These are phyloP conservation scores for Atopsyche davidsoni DNA, from an alignment of 1,140 invertebrate genomes.

Conservation along the genomic window DNA sequence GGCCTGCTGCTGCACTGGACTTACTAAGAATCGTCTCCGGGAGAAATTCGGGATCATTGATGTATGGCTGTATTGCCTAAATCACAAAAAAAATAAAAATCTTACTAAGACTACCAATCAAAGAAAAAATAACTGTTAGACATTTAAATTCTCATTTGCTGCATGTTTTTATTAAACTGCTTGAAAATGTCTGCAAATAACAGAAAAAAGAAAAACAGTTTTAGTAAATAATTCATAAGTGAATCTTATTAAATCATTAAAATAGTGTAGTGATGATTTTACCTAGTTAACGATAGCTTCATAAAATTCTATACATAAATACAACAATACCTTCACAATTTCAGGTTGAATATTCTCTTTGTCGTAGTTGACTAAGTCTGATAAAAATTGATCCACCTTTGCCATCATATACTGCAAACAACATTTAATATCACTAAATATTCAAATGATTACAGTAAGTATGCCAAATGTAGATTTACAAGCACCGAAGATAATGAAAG, in stretches of 20 bases:
- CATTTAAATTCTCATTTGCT: no score
- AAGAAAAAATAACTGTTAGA: no score
- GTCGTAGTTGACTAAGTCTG: slow-evolving; percentile 81
- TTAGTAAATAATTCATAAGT: neutral
- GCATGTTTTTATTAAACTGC: neutral
- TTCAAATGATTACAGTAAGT: neutral
- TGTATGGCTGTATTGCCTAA: slow-evolving; percentile 36
- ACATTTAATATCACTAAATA: slow-evolving; percentile 7
- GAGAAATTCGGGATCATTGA: slow-evolving; percentile 70
- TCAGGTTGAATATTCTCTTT: slow-evolving; percentile 92
- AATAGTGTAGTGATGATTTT: no score
- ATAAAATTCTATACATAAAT: no score
- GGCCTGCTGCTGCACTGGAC: slow-evolving; percentile 82
- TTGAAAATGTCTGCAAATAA: neutral
- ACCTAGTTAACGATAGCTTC: no score
- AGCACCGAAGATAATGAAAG: no score
- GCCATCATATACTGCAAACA: slow-evolving; percentile 50
- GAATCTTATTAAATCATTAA: neutral
- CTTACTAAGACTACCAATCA: neutral
- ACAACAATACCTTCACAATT: slow-evolving; percentile 71
- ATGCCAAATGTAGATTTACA: slow-evolving; percentile 1
- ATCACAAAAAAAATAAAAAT: slow-evolving; percentile 8
- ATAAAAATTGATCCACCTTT: slow-evolving; percentile 75
- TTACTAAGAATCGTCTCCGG: slow-evolving; percentile 79
- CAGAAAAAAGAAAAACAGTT: neutral